Base-by-base conservation (phyloP, 2,888 invertebrate species). In the Pterostichus madidus region DNA sequence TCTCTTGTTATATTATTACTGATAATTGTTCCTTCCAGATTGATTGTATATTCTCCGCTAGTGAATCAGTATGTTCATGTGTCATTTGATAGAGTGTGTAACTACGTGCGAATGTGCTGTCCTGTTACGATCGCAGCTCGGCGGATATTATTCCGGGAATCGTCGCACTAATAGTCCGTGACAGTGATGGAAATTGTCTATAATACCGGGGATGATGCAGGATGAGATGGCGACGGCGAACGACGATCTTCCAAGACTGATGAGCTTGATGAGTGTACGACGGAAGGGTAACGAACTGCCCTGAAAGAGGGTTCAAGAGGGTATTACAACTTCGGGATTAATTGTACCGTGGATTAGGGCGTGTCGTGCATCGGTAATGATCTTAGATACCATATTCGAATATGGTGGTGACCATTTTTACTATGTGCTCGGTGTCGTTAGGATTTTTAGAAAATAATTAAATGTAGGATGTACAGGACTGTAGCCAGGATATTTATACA, bases 121-220 rank as follows among this genome's bases (percentile, higher is more conserved):
- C 76, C 31, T 17, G 31, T 32, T 76, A 52, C 53, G n/a, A n/a
- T 8, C 49, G 53, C n/a, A 31, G 31, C 76, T 4, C 24, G 17
- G 35, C 44, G 79, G 79, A 79, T 79, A 79, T 79, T 64, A 79
- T 68, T 39, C 79, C 79, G 32, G 68, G 68, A 79, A 79, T 79
- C 68, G 64, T 79, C 68, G 56, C 56, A 35, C 56, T 77, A 77
- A 77, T 77, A 77, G 77, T 59, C 77, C 56, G 39, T 77, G 77
- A 77, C 77, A 77, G 77, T 77, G 77, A 77, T 77, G 77, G 77
- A 77, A 77, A 77, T 77, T 77, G 77, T 77, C 77, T 77, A 77
- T 77, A 77, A 77, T 77, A 53, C 77, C 56, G 7, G 46, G 46
- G 44, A 71, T 44, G 71, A 71, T 13, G 44, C 10, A 11, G 44